Evolutionary conservation across 1,140 invertebrate species (phyloP).

Genomic region (Micrasema longulum): DNA sequence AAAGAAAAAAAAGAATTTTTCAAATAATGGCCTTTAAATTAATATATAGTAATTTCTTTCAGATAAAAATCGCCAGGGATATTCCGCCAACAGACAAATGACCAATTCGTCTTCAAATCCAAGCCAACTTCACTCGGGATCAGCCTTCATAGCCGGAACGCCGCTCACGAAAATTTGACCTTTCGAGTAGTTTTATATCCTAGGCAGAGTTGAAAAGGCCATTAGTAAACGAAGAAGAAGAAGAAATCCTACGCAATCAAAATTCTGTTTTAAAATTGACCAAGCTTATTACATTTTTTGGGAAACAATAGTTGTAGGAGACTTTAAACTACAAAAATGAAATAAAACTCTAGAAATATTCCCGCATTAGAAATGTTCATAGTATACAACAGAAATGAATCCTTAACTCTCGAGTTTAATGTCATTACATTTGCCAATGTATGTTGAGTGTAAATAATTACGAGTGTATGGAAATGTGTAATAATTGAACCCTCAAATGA

Average conservation of each 20-base stretch:
- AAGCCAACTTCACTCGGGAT: conserved; percentile 43
- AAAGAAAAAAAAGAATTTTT: no score
- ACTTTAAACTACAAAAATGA: not conserved
- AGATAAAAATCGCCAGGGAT: conserved; percentile 46
- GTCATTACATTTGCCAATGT: no score
- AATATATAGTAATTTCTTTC: no score
- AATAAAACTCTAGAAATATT: not conserved
- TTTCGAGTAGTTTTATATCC: not conserved
- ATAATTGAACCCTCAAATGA: no score
- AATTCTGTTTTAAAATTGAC: no score
- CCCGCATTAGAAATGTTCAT: no score
- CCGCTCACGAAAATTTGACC: conserved; percentile 40
- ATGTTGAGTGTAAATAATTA: no score
- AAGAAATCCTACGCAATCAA: no score
- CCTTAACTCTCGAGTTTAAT: no score
- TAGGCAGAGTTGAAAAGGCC: not conserved
- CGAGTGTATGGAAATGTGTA: no score
- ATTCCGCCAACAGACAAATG: conserved; percentile 34
- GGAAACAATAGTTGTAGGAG: not conserved
- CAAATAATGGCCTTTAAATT: no score
- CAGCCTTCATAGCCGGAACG: conserved; percentile 32
- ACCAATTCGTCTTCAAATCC: conserved; percentile 50
- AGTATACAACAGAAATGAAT: no score
- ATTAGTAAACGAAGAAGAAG: conserved; percentile 7
- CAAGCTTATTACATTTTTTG: not conserved